Conservation (phyloP, 2,113 vertebrate genomes). For the Labeo rohita region DNA sequence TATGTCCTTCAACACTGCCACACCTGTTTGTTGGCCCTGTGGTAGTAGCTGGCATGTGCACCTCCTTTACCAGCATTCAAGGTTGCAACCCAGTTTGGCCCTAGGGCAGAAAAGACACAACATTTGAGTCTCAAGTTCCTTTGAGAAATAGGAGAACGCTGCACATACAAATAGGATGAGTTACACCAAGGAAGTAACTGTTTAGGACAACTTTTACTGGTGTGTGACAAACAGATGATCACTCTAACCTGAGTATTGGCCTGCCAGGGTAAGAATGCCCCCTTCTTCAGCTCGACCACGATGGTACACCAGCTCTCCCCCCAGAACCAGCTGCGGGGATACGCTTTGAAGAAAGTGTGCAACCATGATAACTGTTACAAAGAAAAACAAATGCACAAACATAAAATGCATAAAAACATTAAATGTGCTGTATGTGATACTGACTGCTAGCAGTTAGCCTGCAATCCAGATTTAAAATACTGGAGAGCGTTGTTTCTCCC, state of each 20-base stretch:
- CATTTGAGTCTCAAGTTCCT: neutral
- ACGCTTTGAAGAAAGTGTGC: slow-evolving; percentile 96
- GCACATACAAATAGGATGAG: neutral
- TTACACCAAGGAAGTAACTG: neutral
- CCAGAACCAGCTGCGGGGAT: slow-evolving; percentile 88
- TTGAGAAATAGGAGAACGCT: neutral
- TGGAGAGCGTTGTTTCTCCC: neutral
- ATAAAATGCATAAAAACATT: neutral
- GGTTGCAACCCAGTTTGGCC: slow-evolving; percentile 88
- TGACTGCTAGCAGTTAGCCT: neutral
- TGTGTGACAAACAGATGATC: neutral
- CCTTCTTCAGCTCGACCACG: slow-evolving; percentile 91
- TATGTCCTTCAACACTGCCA: neutral
- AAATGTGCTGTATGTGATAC: neutral
- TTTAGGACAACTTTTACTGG: neutral
- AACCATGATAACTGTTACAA: slow-evolving; percentile 88
- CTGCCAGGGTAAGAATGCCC: slow-evolving; percentile 91
- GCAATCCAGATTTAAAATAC: neutral
- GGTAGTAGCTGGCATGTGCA: slow-evolving; percentile 95
- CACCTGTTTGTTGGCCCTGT: slow-evolving; percentile 93
- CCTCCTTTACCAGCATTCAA: slow-evolving; percentile 92
- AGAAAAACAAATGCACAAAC: slow-evolving; percentile 32
- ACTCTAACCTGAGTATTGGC: slow-evolving; percentile 88
- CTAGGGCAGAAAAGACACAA: slow-evolving; percentile 64
- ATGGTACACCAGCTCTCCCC: slow-evolving; percentile 95